phyloP scores from a whole-genome alignment of 2,888 invertebrate species.

The Clistopyga incitator region DNA sequence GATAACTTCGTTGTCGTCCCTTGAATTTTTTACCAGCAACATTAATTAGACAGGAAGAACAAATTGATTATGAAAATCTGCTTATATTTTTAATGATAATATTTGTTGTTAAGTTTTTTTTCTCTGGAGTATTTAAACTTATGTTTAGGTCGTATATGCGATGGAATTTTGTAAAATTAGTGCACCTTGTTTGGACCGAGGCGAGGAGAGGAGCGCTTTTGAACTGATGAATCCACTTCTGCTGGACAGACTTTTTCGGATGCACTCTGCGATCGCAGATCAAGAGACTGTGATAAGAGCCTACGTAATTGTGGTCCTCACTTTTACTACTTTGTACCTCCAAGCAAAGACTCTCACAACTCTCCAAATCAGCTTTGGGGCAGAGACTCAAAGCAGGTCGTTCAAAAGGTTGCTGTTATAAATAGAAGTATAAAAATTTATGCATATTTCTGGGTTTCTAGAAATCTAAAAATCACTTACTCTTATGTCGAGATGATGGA shows the following conservation, averaged over 20 bases:
- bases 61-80: too few relatives aligned
- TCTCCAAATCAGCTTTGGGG: conserved; percentile 77
- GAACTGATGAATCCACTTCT: conserved; percentile 87
- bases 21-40: conserved; percentile 49
- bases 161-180: conserved; percentile 39
- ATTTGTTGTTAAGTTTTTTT: too few relatives aligned
- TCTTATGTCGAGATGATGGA: conserved; percentile 78
- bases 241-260: conserved; percentile 78
- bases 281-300: conserved; percentile 78
- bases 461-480: conserved; percentile 69
- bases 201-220: conserved; percentile 85
- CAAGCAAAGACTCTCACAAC: conserved; percentile 78
- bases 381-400: conserved; percentile 76
- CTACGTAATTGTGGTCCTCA: conserved; percentile 78
- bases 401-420: conserved; percentile 71
- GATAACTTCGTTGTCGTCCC: conserved; percentile 77
- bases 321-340: conserved; percentile 75
- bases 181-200: conserved; percentile 82
- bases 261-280: conserved; percentile 78
- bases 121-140: too few relatives aligned
- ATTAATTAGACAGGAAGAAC: background rate
- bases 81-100: too few relatives aligned
- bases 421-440: too few relatives aligned
- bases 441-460: background rate
- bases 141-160: too few relatives aligned